Percentiles rank a stretch among this genome's conserved stretches.
phyloP scores from a whole-genome alignment of 1,140 invertebrate genomes.

The Ostrea edulis region DNA sequence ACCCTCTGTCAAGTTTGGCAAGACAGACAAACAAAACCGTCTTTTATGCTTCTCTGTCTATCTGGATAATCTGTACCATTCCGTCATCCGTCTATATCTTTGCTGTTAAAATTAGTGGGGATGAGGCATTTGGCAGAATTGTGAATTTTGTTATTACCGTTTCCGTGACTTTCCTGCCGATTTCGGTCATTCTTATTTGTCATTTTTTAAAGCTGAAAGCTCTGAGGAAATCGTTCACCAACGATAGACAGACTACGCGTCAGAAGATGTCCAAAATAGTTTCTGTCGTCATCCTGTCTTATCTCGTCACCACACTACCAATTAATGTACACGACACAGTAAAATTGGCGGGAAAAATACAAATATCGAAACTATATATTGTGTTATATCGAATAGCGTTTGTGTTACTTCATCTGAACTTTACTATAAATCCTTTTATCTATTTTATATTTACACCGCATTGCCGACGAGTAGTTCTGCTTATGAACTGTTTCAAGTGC shows the following conservation, averaged over 20 bases:
- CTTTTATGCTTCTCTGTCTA: not conserved
- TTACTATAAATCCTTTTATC: slow-evolving; percentile 10
- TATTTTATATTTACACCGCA: slow-evolving; percentile 19
- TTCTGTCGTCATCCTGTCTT: not conserved
- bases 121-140: not conserved
- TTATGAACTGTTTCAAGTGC: not conserved
- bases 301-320: slow-evolving; percentile 15
- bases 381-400: slow-evolving; percentile 22
- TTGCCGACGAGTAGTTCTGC: not conserved
- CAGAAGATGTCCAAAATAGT: slow-evolving; percentile 20
- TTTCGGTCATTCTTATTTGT: not conserved
- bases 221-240: not conserved
- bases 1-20: slow-evolving; percentile 13
- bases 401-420: slow-evolving; percentile 5
- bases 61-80: not conserved
- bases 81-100: not conserved
- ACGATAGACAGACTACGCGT: not conserved
- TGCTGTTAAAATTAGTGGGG: not conserved
- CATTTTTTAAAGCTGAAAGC: slow-evolving; percentile 12
- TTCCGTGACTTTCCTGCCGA: slow-evolving; percentile 14
- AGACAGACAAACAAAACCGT: not conserved
- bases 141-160: slow-evolving; percentile 20
- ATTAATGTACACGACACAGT: slow-evolving; percentile 37
- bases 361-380: not conserved
- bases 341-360: not conserved